Percentiles rank a stretch among this genome's conserved stretches.
These are phyloP conservation scores for Macaria notata DNA, from an alignment of 2,888 invertebrate species.

Conservation along the genomic window DNA sequence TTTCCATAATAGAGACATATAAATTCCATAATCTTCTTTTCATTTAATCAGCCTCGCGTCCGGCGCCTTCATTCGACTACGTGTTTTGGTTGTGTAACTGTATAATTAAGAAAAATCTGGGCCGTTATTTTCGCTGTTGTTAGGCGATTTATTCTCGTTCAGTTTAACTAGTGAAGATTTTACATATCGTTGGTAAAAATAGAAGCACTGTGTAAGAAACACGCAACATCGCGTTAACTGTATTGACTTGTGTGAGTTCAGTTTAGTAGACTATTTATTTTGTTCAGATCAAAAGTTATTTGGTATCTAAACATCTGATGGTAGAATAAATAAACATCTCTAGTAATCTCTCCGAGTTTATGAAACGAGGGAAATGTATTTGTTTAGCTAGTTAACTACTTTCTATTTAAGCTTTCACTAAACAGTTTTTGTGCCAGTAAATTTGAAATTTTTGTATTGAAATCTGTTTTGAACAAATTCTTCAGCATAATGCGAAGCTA, in stretches of 20 bases:
- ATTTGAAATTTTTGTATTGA: no score
- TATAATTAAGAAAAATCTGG: slow-evolving; percentile 23
- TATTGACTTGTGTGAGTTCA: slow-evolving; percentile 6
- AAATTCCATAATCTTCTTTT: slow-evolving; percentile 9
- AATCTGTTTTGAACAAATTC: no score
- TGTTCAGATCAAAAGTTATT: slow-evolving; percentile 10
- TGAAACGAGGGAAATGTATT: not conserved
- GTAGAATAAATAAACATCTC: slow-evolving; percentile 1
- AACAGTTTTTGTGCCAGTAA: no score
- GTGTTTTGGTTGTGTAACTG: slow-evolving; percentile 16
- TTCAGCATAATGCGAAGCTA: no score
- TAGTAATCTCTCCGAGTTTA: not conserved
- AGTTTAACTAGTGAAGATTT: slow-evolving; percentile 20
- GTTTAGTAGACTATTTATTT: slow-evolving; percentile 32
- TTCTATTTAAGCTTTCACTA: no score
- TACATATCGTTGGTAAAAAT: slow-evolving; percentile 24
- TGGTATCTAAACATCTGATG: not conserved
- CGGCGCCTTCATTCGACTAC: not conserved
- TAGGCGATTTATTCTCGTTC: slow-evolving; percentile 27
- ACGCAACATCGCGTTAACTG: slow-evolving; percentile 10
- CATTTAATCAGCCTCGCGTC: slow-evolving; percentile 4
- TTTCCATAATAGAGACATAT: not conserved
- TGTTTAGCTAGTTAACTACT: no score
- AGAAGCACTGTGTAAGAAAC: slow-evolving; percentile 19
- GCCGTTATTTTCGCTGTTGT: slow-evolving; percentile 28